Percentiles rank a stretch among this genome's conserved stretches.
phyloP scores from a whole-genome alignment of 2,797 vertebrate genomes.

The Mus spretus region DNA sequence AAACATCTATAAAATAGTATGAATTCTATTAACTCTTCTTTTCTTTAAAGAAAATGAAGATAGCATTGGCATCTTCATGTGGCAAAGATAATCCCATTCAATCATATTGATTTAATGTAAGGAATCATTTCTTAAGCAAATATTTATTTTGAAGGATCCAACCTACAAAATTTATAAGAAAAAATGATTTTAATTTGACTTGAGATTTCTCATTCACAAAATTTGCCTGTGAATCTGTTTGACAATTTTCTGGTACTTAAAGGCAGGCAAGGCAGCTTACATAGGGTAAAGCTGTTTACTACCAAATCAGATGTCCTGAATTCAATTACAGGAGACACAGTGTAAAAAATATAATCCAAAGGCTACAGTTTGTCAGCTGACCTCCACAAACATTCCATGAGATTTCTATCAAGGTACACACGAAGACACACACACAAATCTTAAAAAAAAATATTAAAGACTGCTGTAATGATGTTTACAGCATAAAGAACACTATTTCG shows the following conservation, averaged over 20 bases:
- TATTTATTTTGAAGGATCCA: constrained; percentile 39
- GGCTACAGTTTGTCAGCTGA: not conserved
- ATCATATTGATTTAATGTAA: not conserved
- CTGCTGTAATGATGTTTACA: not conserved
- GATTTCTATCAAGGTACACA: not conserved
- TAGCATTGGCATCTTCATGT: not conserved
- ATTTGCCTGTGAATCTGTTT: not conserved
- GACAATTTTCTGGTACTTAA: not conserved
- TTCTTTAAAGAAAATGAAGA: not conserved
- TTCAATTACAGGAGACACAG: not conserved
- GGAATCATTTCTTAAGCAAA: not conserved
- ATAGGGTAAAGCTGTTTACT: not conserved
- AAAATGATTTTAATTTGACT: not conserved
- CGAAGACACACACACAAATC: not conserved
- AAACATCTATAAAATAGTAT: not conserved
- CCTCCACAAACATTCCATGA: not conserved
- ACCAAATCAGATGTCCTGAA: not conserved
- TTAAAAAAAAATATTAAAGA: not conserved
- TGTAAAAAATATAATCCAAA: not conserved
- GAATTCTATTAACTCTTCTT: not conserved
- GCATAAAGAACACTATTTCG: not conserved
- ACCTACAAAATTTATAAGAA: not conserved
- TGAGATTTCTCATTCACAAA: not conserved
- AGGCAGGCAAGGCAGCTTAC: not conserved
- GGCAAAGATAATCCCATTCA: not conserved